Evolutionary conservation across 2,797 vertebrate species (phyloP).

Genomic region (Toxotes lorentzi): DNA sequence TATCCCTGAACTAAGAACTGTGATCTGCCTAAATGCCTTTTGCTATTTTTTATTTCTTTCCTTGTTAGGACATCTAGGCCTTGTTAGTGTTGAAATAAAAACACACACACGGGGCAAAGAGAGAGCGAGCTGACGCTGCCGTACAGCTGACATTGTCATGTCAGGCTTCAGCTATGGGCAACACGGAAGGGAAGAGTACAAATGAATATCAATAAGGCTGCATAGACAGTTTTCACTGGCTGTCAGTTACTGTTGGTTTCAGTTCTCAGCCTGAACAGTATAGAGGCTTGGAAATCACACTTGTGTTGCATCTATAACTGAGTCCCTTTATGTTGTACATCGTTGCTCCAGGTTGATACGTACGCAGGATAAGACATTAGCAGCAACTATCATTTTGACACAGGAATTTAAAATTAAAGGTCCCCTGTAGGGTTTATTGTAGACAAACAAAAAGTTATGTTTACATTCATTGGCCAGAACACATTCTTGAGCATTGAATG

Average conservation of each 20-base stretch:
- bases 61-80: slow-evolving; percentile 45
- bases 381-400: not conserved
- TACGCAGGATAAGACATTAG: not conserved
- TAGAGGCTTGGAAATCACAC: not conserved
- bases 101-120: slow-evolving; percentile 14
- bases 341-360: not conserved
- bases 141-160: slow-evolving; percentile 56
- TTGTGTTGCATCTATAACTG: not conserved
- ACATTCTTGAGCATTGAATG: not conserved
- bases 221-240: slow-evolving; percentile 34
- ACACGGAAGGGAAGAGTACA: slow-evolving; percentile 29
- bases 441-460: not conserved
- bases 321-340: not conserved
- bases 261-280: slow-evolving; percentile 26
- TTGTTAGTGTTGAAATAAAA: slow-evolving; percentile 50
- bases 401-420: not conserved
- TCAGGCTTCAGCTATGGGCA: slow-evolving; percentile 37
- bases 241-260: slow-evolving; percentile 34
- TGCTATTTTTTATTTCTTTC: not conserved
- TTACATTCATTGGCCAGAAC: not conserved
- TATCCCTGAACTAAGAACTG: not conserved
- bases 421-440: not conserved
- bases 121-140: slow-evolving; percentile 28
- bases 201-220: slow-evolving; percentile 64
- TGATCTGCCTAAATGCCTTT: not conserved